phyloP scores from a whole-genome alignment of 2,888 invertebrate genomes.

The Hemithea aestivaria region DNA sequence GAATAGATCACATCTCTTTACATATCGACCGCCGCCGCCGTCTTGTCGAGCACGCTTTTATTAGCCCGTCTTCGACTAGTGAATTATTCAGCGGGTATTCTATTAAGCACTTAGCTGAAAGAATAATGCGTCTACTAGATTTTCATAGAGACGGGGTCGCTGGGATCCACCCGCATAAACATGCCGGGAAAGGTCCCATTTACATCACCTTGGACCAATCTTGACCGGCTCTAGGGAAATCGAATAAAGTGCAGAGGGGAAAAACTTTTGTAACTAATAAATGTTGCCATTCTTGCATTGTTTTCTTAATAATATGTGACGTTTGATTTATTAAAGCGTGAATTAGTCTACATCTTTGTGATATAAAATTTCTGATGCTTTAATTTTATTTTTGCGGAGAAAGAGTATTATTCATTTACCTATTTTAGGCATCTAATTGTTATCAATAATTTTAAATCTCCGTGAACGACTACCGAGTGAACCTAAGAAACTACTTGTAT shows the following conservation, averaged over 20 bases:
- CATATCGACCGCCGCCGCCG: conserved; percentile 59
- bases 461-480: no score
- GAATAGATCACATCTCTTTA: conserved; percentile 66
- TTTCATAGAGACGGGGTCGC: conserved; percentile 52
- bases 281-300: background rate
- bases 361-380: no score
- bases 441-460: no score
- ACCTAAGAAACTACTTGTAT: conserved; percentile 9
- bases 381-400: no score
- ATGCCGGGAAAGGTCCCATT: conserved; percentile 36
- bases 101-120: conserved; percentile 65
- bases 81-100: conserved; percentile 68
- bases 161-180: conserved; percentile 47
- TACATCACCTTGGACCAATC: conserved; percentile 52
- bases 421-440: no score
- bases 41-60: conserved; percentile 67
- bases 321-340: background rate
- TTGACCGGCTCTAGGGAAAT: conserved; percentile 19
- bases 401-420: no score
- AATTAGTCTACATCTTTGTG: no score
- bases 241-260: conserved; percentile 24
- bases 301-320: background rate
- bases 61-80: conserved; percentile 58
- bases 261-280: conserved; percentile 29
- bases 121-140: conserved; percentile 66